Evolutionary conservation across 2,888 invertebrate species (phyloP), one percentile per base, ranked within the genome.

Genomic region (Chymomyza amoena): DNA sequence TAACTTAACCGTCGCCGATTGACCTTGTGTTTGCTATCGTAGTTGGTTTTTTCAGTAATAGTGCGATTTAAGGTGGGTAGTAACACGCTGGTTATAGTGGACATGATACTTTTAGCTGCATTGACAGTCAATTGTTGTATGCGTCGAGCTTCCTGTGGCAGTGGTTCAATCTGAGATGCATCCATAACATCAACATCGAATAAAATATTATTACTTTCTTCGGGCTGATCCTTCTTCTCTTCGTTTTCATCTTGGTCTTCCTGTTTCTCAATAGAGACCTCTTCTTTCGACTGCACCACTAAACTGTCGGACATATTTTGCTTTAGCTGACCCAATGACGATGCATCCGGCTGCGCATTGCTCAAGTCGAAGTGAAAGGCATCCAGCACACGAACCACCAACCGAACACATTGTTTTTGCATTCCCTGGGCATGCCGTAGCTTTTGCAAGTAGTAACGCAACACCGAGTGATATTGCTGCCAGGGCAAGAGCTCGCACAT

Each of bases 311-410:
- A 80, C 16, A 89, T 70, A 52, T 83, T 79, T 28, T 89, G 84
- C 51, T 86, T 88, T 0, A 87, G 78, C 50, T 85, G 76, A 3
- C 78, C 79, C 10, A 90, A 70, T 0, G 78, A 70, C n/a, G 70
- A 64, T 7, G 68, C 68, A 64, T 89, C 89, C 4, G 76, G 78
- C 66, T 93, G 90, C 6, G 93, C 94, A 89, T 95, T 95, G 0
- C 94, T 94, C 62, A 98, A 93, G 92, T 98, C 97, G 91, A 96
- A 99, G 92, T 98, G 98, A 89, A 98, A 99, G 0, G 96, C 95
- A 89, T 98, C 97, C 75, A 99, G 92, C 72, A 99, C 95, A 0
- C 94, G 94, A 0, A 96, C 94, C 15, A 96, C 93, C 68, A 96
- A 93, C 68, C 95, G 93, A 9, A 97, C 96, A 69, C 96, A 92